phyloP scores from a whole-genome alignment of 2,888 invertebrate genomes.

The Anorthoa munda region DNA sequence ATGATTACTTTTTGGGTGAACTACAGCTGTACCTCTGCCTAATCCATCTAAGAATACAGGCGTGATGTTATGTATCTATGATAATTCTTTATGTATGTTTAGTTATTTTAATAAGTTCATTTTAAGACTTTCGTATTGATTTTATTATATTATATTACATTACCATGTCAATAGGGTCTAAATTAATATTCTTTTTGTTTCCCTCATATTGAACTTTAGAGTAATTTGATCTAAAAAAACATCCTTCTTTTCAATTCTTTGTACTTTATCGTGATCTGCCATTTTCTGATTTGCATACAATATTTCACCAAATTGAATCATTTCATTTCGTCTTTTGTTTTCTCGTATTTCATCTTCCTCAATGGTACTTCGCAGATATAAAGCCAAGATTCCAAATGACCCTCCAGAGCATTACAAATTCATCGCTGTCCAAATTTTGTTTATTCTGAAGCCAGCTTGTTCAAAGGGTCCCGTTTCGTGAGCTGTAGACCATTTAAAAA shows the following conservation, averaged over 20 bases:
- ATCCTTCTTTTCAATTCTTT: not conserved
- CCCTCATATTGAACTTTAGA: not conserved
- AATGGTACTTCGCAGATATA: slow-evolving; percentile 13
- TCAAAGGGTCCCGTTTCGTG: slow-evolving; percentile 37
- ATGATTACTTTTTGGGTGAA: no score
- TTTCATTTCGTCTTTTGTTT: slow-evolving; percentile 36
- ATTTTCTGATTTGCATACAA: slow-evolving; percentile 31
- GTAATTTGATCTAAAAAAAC: not conserved
- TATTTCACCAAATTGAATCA: slow-evolving; percentile 27
- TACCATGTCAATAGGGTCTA: not conserved
- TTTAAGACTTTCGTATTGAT: not conserved
- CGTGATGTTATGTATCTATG: no score
- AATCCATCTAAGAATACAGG: no score
- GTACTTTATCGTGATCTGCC: slow-evolving; percentile 5
- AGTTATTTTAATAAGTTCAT: not conserved
- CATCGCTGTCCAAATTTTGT: slow-evolving; percentile 47
- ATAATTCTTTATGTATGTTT: not conserved
- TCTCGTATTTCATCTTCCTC: slow-evolving; percentile 32
- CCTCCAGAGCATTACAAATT: slow-evolving; percentile 52
- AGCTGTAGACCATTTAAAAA: slow-evolving; percentile 65
- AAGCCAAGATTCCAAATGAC: slow-evolving; percentile 34
- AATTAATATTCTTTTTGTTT: not conserved
- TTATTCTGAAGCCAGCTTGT: slow-evolving; percentile 48
- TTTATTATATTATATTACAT: no score
- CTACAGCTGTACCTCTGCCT: no score